phyloP scores from a whole-genome alignment of 1,140 invertebrate species.

The Drosophila quadrilineata region DNA sequence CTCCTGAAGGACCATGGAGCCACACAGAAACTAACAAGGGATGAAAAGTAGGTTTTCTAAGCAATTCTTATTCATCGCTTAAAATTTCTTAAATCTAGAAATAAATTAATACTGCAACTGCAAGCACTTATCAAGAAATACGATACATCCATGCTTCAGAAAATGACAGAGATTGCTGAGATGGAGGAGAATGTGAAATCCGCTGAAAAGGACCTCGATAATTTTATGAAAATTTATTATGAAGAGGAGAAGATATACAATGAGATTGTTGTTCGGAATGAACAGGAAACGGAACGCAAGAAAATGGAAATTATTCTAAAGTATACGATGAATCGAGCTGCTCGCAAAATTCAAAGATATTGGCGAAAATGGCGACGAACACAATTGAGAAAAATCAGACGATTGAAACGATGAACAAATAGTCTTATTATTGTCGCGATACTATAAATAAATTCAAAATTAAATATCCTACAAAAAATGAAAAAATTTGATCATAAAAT shows the following conservation, averaged over 20 bases:
- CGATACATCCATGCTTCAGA: constrained; percentile 45
- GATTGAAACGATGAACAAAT: neutral
- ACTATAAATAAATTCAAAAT: too few species aligned
- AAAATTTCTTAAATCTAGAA: constrained; percentile 16
- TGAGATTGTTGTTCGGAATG: constrained; percentile 43
- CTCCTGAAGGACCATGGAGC: neutral
- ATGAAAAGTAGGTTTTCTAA: constrained; percentile 54
- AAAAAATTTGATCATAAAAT: too few species aligned
- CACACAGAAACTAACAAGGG: constrained; percentile 14
- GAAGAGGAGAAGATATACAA: constrained; percentile 42
- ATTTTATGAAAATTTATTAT: constrained; percentile 20
- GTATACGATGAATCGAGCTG: constrained; percentile 50
- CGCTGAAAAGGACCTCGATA: constrained; percentile 18
- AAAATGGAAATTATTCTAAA: constrained; percentile 4
- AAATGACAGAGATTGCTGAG: constrained; percentile 37
- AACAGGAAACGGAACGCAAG: constrained; percentile 15
- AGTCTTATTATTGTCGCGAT: neutral
- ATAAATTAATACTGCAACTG: constrained; percentile 46
- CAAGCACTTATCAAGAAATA: constrained; percentile 52
- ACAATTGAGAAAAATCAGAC: neutral
- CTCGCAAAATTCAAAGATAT: constrained; percentile 48
- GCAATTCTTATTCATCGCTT: neutral
- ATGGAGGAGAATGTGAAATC: constrained; percentile 14
- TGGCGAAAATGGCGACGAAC: constrained; percentile 10
- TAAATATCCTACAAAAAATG: neutral